Evolutionary conservation across 1,140 invertebrate species (phyloP).

Genomic region (Saxidomus purpurata): DNA sequence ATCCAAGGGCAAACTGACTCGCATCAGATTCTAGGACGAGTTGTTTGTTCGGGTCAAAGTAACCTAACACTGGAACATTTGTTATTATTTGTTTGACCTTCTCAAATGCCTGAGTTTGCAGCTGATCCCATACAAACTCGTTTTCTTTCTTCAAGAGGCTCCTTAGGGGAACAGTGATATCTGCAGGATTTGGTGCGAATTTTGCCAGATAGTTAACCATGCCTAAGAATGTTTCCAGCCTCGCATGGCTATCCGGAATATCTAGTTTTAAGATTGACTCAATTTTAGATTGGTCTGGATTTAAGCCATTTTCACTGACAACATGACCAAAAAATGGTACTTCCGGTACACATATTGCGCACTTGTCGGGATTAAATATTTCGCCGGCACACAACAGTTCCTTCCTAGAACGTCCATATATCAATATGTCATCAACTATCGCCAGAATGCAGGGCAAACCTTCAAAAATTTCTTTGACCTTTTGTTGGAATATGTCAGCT

Average conservation of each 20-base stretch:
- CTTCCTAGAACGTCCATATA: not conserved
- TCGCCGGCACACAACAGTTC: constrained; percentile 81
- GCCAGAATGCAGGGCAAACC: not conserved
- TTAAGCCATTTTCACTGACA: constrained; percentile 81
- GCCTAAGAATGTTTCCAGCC: constrained; percentile 76
- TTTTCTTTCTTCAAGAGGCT: not conserved
- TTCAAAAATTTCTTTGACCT: not conserved
- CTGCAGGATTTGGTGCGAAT: constrained; percentile 7
- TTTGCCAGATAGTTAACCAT: constrained; percentile 74
- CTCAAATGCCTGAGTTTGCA: not conserved
- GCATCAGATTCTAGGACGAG: constrained; percentile 62
- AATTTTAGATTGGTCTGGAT: constrained; percentile 83
- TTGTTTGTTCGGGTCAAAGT: constrained; percentile 58
- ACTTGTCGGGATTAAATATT: constrained; percentile 78
- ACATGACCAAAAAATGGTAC: constrained; percentile 71
- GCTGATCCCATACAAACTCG: not conserved
- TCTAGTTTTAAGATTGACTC: constrained; percentile 76
- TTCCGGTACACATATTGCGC: constrained; percentile 76
- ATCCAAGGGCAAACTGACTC: constrained; percentile 81
- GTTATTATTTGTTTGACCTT: constrained; percentile 67
- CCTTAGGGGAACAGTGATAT: not conserved
- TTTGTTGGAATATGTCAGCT: not conserved
- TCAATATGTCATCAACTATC: not conserved
- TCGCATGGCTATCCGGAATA: constrained; percentile 29
- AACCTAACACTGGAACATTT: constrained; percentile 39